Conservation (phyloP, 2,113 vertebrate genomes). For the Paramormyrops kingsleyae region DNA sequence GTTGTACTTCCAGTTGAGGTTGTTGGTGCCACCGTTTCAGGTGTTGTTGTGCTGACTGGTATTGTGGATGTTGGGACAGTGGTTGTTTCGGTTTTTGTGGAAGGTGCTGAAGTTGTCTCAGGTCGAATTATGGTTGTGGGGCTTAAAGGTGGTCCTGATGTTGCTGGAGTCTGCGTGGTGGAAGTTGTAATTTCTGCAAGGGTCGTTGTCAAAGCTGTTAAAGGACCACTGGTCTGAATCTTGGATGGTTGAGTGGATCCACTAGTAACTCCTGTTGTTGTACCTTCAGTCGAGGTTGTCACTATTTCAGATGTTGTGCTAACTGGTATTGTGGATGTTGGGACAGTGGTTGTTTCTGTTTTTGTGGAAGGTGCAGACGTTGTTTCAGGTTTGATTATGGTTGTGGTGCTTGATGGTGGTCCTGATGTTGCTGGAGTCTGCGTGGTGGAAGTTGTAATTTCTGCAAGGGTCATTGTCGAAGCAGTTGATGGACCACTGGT, state of each 20-base stretch:
- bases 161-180: background rate
- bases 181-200: fast-evolving
- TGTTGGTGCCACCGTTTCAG: background rate
- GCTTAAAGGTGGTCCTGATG: background rate
- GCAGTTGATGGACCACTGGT: too few species aligned
- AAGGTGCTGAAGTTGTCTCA: background rate
- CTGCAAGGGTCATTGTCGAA: too few species aligned
- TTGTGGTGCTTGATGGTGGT: background rate
- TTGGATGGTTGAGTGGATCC: background rate
- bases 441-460: background rate
- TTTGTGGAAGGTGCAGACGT: background rate
- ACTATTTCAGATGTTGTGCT: background rate
- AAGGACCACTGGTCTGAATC: background rate
- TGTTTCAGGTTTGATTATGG: background rate
- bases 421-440: background rate
- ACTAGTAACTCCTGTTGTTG: background rate
- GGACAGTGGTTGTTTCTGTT: background rate
- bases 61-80: background rate
- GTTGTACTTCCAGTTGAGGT: background rate
- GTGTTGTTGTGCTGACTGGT: background rate
- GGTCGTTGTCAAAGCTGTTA: background rate
- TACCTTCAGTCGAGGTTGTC: background rate
- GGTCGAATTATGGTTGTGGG: background rate
- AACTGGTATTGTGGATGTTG: background rate
- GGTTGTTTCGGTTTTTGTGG: background rate